Conservation (phyloP, 2,888 invertebrate species). For the Epinotia brunnichana region DNA sequence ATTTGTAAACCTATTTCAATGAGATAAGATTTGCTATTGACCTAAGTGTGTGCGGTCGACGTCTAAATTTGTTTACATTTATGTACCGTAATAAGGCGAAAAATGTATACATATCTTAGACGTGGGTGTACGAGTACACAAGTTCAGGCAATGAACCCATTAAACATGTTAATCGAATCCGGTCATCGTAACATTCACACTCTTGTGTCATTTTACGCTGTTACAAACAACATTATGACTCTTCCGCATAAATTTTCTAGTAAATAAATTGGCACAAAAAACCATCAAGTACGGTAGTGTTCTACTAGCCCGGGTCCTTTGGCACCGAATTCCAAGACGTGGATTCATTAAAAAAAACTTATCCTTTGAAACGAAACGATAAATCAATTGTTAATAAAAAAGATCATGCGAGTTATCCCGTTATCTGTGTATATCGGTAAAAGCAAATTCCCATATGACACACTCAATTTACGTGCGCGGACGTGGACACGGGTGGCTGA, state of each 20-base stretch:
- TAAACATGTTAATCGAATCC: conserved; percentile 5
- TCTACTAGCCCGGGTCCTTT: too few species aligned
- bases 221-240: background rate
- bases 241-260: background rate
- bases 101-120: background rate
- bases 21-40: background rate
- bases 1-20: background rate
- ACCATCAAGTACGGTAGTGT: too few species aligned
- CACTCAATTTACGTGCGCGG: too few species aligned
- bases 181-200: conserved; percentile 6
- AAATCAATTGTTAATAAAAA: background rate
- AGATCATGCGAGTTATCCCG: background rate
- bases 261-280: too few species aligned
- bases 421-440: background rate
- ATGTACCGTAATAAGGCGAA: background rate
- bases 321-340: too few species aligned
- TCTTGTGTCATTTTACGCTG: background rate
- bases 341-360: too few species aligned
- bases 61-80: too few species aligned
- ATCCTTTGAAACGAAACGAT: background rate
- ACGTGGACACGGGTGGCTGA: too few species aligned
- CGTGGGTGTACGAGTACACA: background rate
- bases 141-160: conserved; percentile 15
- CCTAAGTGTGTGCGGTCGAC: background rate
- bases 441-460: background rate